Base-by-base conservation (phyloP, 2,888 invertebrate genomes). In the Pachydiplax longipennis region DNA sequence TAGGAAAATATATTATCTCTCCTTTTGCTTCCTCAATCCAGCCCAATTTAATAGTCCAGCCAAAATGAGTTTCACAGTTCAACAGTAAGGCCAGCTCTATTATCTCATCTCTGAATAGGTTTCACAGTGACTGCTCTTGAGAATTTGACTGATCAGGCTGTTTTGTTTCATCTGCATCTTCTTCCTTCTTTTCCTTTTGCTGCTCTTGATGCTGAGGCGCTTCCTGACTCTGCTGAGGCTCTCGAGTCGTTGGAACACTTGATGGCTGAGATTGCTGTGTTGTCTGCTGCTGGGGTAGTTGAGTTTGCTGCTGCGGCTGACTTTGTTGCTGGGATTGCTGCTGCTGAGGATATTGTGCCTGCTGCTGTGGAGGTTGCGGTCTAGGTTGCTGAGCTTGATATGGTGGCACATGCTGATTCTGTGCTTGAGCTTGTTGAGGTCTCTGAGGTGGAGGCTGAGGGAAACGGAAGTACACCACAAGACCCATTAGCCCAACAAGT, bases 381-480 rank as follows among this genome's bases (percentile, higher is more conserved):
- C 2, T 35, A 22, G 31, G 37, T 31, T 48, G 10, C 6, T 25
- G 8, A 31, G 83, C 1, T 13, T 53, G 58, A 58, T 53, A 53
- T n/a, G 53, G 83, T 15, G 53, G 83, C 22, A 37, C 31, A n/a
- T 35, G 87, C 87, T 61, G 53, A 15, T 58, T 58, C 61, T 18
- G 61, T 65, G 37, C 58, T 18, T 31, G 35, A 18, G 53, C 53
- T 37, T 58, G 87, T 10, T 40, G 81, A 22, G 87, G 87, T 61
- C 87, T 87, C 65, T 87, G 87, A 37, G 58, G 37, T n/a, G 94
- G 94, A 91, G 94, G 94, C 80, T 94, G 94, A 8, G 96, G 96
- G 92, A 98, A 95, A 91, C 98, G 95, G 92, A 97, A 96, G 94
- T 98, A 98, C 92, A 98, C 95, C 90, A 98, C 96, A 22, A 97